These are phyloP conservation scores for Cinclus mexicanus DNA, from an alignment of 2,113 vertebrate species.

Conservation along the genomic window DNA sequence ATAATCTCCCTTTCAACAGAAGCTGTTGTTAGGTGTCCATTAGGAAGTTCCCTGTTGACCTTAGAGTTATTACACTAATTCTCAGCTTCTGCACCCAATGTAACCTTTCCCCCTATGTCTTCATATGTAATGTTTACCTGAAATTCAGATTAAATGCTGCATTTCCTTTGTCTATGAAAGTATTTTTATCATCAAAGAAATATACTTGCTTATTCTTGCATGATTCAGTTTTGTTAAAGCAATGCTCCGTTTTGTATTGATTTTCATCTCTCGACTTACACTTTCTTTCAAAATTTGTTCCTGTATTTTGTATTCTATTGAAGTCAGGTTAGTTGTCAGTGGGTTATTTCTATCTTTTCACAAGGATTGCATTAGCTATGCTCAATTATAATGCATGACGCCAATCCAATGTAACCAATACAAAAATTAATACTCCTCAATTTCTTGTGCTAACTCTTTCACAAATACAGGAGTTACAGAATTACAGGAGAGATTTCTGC, in stretches of 20 bases:
- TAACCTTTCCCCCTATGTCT: neutral
- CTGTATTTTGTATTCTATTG: neutral
- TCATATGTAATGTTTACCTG: neutral
- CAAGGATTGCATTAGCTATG: neutral
- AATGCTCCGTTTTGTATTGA: neutral
- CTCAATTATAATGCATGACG: accelerated
- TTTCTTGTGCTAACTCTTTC: neutral
- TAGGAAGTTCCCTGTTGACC: neutral
- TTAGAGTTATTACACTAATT: neutral
- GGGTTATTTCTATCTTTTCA: neutral
- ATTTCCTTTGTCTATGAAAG: neutral
- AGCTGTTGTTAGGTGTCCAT: neutral
- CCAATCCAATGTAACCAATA: neutral
- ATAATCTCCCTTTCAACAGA: slow-evolving; percentile 22
- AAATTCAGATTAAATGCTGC: neutral
- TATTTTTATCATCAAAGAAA: neutral
- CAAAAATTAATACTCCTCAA: neutral
- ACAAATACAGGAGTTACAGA: neutral
- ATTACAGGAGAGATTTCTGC: neutral
- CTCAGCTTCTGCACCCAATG: neutral
- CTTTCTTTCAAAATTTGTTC: neutral
- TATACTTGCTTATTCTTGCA: neutral
- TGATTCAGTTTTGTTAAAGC: neutral
- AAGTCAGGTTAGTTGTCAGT: neutral
- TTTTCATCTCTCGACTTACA: neutral